These are phyloP conservation scores for Drosophila gaucha DNA, from an alignment of 2,888 invertebrate genomes.

Conservation along the genomic window DNA sequence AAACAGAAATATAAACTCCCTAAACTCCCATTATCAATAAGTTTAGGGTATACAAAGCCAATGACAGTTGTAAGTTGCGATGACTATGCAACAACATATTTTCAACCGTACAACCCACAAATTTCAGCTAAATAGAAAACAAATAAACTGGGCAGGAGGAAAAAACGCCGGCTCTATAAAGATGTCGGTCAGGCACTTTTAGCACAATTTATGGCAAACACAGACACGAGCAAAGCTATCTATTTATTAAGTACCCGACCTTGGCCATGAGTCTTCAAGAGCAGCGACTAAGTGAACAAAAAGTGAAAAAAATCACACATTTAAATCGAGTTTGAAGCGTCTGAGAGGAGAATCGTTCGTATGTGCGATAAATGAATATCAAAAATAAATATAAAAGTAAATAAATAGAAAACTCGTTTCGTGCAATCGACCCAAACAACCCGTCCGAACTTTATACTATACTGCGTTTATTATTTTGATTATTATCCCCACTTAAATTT, in stretches of 20 bases:
- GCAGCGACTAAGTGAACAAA: constrained; percentile 17
- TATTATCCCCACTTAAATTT: constrained; percentile 40
- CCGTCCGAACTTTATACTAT: constrained; percentile 4
- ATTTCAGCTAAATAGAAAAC: neutral
- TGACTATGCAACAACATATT: constrained; percentile 11
- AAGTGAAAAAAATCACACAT: constrained; percentile 28
- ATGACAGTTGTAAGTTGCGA: constrained; percentile 1
- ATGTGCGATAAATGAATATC: constrained; percentile 14
- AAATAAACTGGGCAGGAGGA: neutral
- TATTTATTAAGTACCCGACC: constrained; percentile 45
- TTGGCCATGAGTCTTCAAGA: constrained; percentile 65
- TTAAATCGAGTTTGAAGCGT: constrained; percentile 10
- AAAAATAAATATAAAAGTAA: constrained; percentile 32
- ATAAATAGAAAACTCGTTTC: constrained; percentile 49
- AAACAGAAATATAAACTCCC: neutral
- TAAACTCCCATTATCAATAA: neutral
- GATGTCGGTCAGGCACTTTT: constrained; percentile 15
- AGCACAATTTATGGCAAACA: constrained; percentile 23
- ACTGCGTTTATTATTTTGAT: constrained; percentile 42
- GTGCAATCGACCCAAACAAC: neutral
- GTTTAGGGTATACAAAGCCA: neutral
- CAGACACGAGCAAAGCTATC: constrained; percentile 9
- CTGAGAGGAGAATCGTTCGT: neutral
- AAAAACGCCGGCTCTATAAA: constrained; percentile 6
- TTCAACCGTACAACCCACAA: neutral